These are phyloP conservation scores for Creontiades dilutus DNA, from an alignment of 2,888 invertebrate genomes.

Conservation along the genomic window DNA sequence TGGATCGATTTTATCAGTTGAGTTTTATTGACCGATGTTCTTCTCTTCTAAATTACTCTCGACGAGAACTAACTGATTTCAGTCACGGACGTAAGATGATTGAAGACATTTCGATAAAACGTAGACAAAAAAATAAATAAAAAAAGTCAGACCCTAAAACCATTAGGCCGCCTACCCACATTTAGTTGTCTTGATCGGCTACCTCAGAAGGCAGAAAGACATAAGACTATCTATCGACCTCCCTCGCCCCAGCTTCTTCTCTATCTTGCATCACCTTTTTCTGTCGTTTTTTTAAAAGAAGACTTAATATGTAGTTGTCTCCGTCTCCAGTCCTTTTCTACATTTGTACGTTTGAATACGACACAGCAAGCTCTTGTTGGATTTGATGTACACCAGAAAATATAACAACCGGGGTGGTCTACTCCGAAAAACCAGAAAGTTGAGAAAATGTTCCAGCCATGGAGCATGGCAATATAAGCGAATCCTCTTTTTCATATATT, in stretches of 20 bases:
- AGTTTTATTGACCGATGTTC: too few relatives aligned
- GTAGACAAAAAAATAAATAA: not conserved
- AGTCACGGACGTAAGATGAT: not conserved
- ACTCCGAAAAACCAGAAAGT: too few relatives aligned
- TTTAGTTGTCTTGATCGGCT: slow-evolving; percentile 40
- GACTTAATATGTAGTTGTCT: too few relatives aligned
- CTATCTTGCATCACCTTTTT: slow-evolving; percentile 3
- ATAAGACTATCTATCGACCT: not conserved
- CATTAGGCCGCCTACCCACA: slow-evolving; percentile 15
- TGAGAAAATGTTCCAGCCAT: too few relatives aligned
- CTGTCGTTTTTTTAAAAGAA: not conserved
- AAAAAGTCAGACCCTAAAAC: not conserved
- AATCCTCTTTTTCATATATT: too few relatives aligned
- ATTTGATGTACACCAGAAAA: too few relatives aligned
- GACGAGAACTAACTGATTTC: not conserved
- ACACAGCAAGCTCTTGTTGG: too few relatives aligned
- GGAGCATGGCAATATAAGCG: too few relatives aligned
- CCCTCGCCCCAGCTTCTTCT: not conserved
- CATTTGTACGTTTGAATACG: too few relatives aligned
- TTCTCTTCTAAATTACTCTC: too few relatives aligned
- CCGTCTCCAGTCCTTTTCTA: too few relatives aligned
- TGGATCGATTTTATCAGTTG: not conserved
- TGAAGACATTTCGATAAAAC: not conserved
- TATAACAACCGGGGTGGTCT: too few relatives aligned
- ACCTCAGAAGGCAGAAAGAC: slow-evolving; percentile 25